Base-by-base conservation (phyloP, 1,140 invertebrate genomes). In the Macrobrachium nipponense region DNA sequence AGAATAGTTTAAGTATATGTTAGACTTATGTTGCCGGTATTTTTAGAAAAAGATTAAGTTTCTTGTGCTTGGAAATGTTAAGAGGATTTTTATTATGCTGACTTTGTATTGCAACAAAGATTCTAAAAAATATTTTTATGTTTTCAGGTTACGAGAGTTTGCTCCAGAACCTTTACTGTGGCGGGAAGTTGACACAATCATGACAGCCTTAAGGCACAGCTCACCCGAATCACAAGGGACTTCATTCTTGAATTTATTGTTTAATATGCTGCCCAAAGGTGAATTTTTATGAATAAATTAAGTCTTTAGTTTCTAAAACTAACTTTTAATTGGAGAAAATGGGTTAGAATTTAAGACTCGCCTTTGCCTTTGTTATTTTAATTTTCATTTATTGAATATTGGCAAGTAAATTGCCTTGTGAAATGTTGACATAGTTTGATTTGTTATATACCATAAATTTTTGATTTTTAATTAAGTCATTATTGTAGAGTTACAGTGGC, bases 161-260 rank as follows among this genome's bases (percentile, higher is more conserved):
- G 92, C 92, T n/a, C 92, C 92, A 80, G 93, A 94, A 89, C 89
- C 90, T 18, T 91, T 95, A 87, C 92, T 97, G 75, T 95, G 96
- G 94, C 93, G 94, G 80, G 96, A 97, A 93, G 95, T 97, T 88
- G 94, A 96, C 89, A 93, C 93, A 14, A 94, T 97, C 66, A 95
- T 95, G 12, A 93, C 93, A 88, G 95, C 95, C 62, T 91, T 97
- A 43, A 93, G 95, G 80, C 92, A 91, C 0, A 94, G 94, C 87
- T 91, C 92, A 85, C 90, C 90, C 17, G 93, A 94, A 89, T 86
- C 91, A 15, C 92, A 87, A 6, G 51, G n/a, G 23, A 84, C 61
- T 0, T 80, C 86, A n/a, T 89, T 89, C 62, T 89, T 82, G 83
- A 87, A 66, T 85, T 86, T 82, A 90, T 90, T 88, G 86, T 91